A percentile compares a stretch with the other conserved stretches of the same genome.
phyloP scores from a whole-genome alignment of 23 tunicate species.

The Styela plicata region DNA sequence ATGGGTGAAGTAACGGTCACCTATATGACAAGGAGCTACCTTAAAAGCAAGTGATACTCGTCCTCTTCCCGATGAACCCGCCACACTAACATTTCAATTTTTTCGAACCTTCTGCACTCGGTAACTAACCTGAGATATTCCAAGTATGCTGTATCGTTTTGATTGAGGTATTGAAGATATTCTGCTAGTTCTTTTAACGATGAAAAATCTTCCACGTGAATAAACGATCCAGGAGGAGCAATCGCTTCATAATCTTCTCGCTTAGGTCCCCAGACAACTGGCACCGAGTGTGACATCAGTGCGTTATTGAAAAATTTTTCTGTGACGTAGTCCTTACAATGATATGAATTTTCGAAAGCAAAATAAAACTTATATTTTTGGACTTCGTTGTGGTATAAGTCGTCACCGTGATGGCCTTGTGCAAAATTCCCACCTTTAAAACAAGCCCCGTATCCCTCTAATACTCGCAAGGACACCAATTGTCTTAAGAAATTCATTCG shows the following conservation, averaged over 20 bases:
- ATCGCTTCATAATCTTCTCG: slow-evolving; percentile 13
- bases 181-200: slow-evolving; percentile 12
- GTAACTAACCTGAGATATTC: neutral
- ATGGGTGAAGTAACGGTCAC: no score
- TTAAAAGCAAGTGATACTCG: no score
- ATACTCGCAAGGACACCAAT: neutral
- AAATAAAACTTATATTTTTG: slow-evolving; percentile 18
- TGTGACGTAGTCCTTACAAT: slow-evolving; percentile 16
- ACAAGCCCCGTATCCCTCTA: slow-evolving; percentile 21
- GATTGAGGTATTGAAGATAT: neutral
- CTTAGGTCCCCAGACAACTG: neutral
- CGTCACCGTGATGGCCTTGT: neutral
- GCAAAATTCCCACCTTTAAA: neutral
- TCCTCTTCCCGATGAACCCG: no score
- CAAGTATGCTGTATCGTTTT: neutral
- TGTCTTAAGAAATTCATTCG: slow-evolving; percentile 8
- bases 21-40: no score
- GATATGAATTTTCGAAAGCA: slow-evolving; percentile 4
- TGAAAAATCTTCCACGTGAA: slow-evolving; percentile 1
- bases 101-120: no score
- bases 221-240: slow-evolving; percentile 12
- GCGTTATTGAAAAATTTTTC: neutral
- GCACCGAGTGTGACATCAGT: neutral
- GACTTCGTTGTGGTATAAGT: neutral
- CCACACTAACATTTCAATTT: no score